These are phyloP conservation scores for Cherax quadricarinatus DNA, from an alignment of 1,140 invertebrate genomes.

Conservation along the genomic window DNA sequence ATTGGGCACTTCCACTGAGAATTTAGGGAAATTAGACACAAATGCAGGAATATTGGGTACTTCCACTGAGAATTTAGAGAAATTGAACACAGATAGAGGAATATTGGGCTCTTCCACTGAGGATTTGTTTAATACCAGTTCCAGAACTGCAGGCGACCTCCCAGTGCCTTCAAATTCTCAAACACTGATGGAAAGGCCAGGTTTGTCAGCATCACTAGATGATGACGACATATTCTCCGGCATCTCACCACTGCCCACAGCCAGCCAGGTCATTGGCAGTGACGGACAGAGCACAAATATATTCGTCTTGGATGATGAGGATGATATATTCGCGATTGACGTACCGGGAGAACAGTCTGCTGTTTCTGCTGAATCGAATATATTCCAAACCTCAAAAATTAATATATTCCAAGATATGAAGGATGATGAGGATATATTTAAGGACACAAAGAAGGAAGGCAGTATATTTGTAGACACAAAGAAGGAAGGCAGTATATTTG, in stretches of 20 bases:
- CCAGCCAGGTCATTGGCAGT: not conserved
- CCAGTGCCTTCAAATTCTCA: not conserved
- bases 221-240: constrained; percentile 22
- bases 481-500: too few relatives aligned
- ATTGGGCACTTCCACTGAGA: not conserved
- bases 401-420: too few relatives aligned
- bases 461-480: too few relatives aligned
- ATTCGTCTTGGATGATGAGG: constrained; percentile 21
- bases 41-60: constrained; percentile 1
- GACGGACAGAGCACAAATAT: constrained; percentile 8
- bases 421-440: not conserved
- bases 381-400: not conserved
- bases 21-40: not conserved
- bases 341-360: not conserved
- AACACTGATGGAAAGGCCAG: not conserved
- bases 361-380: not conserved
- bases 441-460: too few relatives aligned
- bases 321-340: constrained; percentile 17
- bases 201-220: not conserved
- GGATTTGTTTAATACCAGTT: constrained; percentile 24
- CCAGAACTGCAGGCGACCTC: not conserved
- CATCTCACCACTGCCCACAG: not conserved
- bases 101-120: constrained; percentile 12
- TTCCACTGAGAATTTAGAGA: not conserved
- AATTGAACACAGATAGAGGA: not conserved